These are phyloP conservation scores for Marisa cornuarietis DNA, from an alignment of 1,140 invertebrate species.

Conservation along the genomic window DNA sequence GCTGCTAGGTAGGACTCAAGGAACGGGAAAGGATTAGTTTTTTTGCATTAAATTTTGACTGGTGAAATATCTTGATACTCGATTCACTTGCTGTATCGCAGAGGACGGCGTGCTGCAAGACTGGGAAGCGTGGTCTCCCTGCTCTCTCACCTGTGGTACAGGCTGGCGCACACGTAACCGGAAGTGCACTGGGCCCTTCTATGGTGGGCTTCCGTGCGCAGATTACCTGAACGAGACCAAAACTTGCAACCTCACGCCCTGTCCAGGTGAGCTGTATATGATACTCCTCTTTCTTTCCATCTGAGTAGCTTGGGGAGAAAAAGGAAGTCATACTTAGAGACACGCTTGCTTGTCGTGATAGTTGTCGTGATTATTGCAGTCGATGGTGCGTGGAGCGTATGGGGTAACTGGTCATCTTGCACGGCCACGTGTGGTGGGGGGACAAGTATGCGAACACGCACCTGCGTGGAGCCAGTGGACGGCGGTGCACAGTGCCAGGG, in stretches of 20 bases:
- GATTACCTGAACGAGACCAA: slow-evolving; percentile 52
- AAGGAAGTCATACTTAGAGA: background rate
- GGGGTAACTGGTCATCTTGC: slow-evolving; percentile 41
- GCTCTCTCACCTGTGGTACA: slow-evolving; percentile 13
- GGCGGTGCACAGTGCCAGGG: slow-evolving; percentile 53
- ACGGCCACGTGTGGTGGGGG: slow-evolving; percentile 52
- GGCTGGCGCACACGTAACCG: slow-evolving; percentile 44
- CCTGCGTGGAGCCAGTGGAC: slow-evolving; percentile 42
- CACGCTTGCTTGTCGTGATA: no score
- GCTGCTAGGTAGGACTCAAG: background rate
- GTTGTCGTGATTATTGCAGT: slow-evolving; percentile 32
- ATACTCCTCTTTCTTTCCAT: background rate
- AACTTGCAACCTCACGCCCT: slow-evolving; percentile 9
- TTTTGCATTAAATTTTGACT: background rate
- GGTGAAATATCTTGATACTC: background rate
- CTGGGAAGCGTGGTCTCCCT: background rate
- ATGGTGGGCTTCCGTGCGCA: slow-evolving; percentile 69
- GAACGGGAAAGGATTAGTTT: background rate
- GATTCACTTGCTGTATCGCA: background rate
- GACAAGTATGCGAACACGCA: slow-evolving; percentile 33
- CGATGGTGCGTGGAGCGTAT: slow-evolving; percentile 43
- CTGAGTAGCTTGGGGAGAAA: no score
- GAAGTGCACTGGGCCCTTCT: slow-evolving; percentile 69
- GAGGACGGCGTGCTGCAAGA: slow-evolving; percentile 14
- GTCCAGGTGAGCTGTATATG: slow-evolving; percentile 13